phyloP scores from a whole-genome alignment of 2,797 vertebrate species.

The Mormyrus proboscirostris region DNA sequence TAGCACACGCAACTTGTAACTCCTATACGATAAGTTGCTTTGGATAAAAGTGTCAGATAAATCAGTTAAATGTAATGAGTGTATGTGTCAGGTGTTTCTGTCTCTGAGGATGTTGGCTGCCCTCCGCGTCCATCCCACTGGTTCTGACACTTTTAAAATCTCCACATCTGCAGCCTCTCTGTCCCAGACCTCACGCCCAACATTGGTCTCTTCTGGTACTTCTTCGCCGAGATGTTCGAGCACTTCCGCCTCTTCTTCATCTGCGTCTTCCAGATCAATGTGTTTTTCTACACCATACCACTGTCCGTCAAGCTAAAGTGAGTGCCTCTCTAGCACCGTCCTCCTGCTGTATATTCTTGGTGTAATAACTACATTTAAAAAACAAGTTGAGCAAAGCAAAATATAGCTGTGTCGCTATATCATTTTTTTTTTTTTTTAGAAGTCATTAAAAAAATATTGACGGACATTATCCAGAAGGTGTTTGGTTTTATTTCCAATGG shows the following conservation, averaged over 20 bases:
- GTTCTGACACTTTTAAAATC: not conserved
- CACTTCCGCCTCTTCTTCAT: conserved; percentile 97
- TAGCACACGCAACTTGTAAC: not conserved
- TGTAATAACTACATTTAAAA: not conserved
- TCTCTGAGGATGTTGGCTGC: not conserved
- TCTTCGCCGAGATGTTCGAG: conserved; percentile 99
- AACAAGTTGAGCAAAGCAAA: not conserved
- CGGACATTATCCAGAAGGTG: not conserved
- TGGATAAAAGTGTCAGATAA: not conserved
- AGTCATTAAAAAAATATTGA: not conserved
- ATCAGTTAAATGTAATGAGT: not conserved
- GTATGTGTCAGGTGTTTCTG: not conserved
- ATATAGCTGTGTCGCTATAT: not conserved
- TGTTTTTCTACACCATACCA: conserved; percentile 95
- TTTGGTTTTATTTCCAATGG: not conserved
- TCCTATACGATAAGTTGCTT: not conserved
- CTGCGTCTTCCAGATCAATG: conserved; percentile 96
- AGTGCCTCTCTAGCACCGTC: conserved; percentile 40
- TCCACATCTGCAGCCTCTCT: conserved; percentile 68
- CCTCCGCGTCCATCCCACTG: not conserved
- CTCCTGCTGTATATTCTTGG: not conserved
- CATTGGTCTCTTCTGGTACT: conserved; percentile 98
- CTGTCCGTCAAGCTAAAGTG: conserved; percentile 94
- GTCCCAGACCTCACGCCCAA: conserved; percentile 96
- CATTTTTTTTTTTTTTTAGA: not conserved